Base-by-base conservation (phyloP, 1,140 invertebrate genomes). In the Araneus ventricosus region DNA sequence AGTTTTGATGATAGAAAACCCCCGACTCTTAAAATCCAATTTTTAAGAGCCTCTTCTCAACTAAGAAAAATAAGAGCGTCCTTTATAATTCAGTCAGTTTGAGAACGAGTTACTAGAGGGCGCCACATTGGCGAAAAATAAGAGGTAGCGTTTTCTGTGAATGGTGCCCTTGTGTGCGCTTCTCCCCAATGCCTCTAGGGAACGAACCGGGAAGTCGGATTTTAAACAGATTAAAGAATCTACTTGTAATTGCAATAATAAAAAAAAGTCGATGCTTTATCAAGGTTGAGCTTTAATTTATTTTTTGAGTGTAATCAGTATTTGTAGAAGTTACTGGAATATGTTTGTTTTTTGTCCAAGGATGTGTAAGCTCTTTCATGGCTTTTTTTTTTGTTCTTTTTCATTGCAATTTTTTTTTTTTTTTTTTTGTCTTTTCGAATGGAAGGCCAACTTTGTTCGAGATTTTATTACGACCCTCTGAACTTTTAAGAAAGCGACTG, bases 161-260 rank as follows among this genome's bases (percentile, higher is more conserved):
- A 80, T 79, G 67, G 67, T 24, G 80, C 82, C 41, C 90, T 86
- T 85, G 80, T 85, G 90, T 86, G 80, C 52, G 41, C n/a, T 90
- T 91, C 37, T 63, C 59, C 39, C 57, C 14, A 41, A 91, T 91
- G 82, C 82, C 80, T 70, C 75, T 34, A 86, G 80, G 82, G 90
- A 37, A 41, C 10, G 27, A 86, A 37, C 88, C 59, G 37, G 24
- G 52, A 87, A 87, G 84, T 93, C 91, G 91, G 91, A 93, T 93
- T 93, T 93, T 93, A 93, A 93, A 93, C 91, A 93, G 91, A 93
- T 93, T 93, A 93, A 93, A 93, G 91, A 93, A 79, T 87, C 91
- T 93, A 80, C 61, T 93, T 93, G 84, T 93, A 88, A 93, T 93
- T 93, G 85, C 84, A 87, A 93, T 79, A 75, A 92, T 87, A 87